Conservation (phyloP, 2,888 invertebrate species). For the Vesta saturnalis region DNA sequence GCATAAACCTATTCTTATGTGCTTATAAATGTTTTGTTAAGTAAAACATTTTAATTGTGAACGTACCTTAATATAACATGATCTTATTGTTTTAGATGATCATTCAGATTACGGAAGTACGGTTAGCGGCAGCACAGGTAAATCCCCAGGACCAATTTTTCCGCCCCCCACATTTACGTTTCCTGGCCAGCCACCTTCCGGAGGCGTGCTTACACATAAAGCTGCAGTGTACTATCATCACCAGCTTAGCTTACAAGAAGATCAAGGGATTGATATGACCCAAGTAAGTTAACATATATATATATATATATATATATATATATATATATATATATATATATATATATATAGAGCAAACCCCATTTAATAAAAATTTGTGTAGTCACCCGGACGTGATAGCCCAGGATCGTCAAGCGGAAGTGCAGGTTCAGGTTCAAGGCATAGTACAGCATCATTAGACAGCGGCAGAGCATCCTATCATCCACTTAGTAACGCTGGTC, state of each 20-base stretch:
- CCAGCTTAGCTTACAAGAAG: conserved; percentile 84
- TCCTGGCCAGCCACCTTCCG: conserved; percentile 70
- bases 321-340: neutral
- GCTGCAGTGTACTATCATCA: conserved; percentile 84
- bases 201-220: conserved; percentile 77
- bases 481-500: conserved; percentile 64
- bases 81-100: conserved; percentile 66
- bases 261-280: conserved; percentile 89
- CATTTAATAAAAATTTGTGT: conserved; percentile 36
- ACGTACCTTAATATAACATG: too few species aligned
- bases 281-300: conserved; percentile 75
- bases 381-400: conserved; percentile 93
- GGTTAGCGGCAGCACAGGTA: conserved; percentile 73
- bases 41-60: too few species aligned
- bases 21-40: too few species aligned
- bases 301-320: neutral
- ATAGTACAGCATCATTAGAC: conserved; percentile 90
- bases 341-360: too few species aligned
- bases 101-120: conserved; percentile 74
- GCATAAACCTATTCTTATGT: too few species aligned
- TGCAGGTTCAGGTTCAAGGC: conserved; percentile 86
- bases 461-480: conserved; percentile 90
- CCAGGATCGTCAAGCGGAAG: conserved; percentile 90
- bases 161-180: conserved; percentile 78
- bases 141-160: conserved; percentile 72